Evolutionary conservation across 2,113 vertebrate species (phyloP).

Genomic region (Antennarius striatus): DNA sequence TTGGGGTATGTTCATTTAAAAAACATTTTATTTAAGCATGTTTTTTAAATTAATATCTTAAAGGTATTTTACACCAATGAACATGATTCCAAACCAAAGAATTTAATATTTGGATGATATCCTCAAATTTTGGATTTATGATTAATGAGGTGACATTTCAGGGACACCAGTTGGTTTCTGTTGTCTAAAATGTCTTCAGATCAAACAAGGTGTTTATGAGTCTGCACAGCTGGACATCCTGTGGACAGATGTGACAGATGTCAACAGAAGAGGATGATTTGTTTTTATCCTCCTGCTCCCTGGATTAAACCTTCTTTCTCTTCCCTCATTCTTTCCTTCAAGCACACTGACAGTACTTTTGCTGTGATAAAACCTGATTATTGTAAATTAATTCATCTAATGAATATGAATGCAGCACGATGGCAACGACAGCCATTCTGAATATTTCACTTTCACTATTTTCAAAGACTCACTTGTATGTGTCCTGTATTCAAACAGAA

Average conservation of each 20-base stretch:
- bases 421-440: conserved; percentile 17
- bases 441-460: conserved; percentile 7
- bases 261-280: background rate
- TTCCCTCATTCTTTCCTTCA: background rate
- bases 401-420: conserved; percentile 43
- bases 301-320: too few species aligned
- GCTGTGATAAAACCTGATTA: conserved; percentile 28
- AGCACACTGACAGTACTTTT: conserved; percentile 50
- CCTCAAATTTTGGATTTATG: background rate
- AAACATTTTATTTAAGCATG: too few species aligned
- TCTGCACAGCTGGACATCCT: background rate
- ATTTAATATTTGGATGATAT: too few species aligned
- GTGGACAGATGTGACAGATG: background rate
- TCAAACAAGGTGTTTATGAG: background rate
- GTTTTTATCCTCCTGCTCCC: background rate
- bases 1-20: too few species aligned
- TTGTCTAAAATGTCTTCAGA: too few species aligned
- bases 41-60: too few species aligned
- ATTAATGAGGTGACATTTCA: background rate
- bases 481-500: background rate
- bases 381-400: conserved; percentile 37
- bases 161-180: background rate
- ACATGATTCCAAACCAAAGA: too few species aligned
- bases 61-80: too few species aligned
- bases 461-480: background rate